phyloP scores from a whole-genome alignment of 2,797 vertebrate genomes.

The Rachycentron canadum region DNA sequence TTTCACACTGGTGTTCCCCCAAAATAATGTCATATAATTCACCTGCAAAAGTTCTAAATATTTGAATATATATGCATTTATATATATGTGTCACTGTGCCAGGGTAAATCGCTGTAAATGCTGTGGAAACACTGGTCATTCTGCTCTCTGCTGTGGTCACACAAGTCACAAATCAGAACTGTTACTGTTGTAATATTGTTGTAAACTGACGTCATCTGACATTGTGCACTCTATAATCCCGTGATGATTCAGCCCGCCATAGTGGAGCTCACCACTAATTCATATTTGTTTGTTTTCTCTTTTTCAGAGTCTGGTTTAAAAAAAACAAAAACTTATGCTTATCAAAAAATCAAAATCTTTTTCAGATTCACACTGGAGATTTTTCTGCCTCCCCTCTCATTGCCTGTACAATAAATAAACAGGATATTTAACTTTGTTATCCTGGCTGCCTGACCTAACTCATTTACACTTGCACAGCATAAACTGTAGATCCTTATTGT shows the following conservation, averaged over 20 bases:
- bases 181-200: background rate
- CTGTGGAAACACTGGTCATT: background rate
- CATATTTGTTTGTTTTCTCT: background rate
- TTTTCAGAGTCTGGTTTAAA: background rate
- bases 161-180: conserved; percentile 21
- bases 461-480: conserved; percentile 18
- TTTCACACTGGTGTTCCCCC: background rate
- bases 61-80: background rate
- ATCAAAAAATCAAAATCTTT: background rate
- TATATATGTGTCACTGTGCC: background rate
- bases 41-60: background rate
- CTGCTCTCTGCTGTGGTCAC: conserved; percentile 3
- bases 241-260: background rate
- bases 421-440: background rate
- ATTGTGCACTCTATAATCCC: background rate
- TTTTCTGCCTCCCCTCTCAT: background rate
- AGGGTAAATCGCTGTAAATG: background rate
- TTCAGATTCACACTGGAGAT: conserved; percentile 1
- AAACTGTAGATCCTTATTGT: conserved; percentile 42
- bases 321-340: too few species aligned
- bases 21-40: background rate
- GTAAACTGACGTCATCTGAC: background rate
- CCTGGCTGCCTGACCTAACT: conserved; percentile 4
- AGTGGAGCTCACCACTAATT: too few species aligned
- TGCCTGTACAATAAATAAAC: conserved; percentile 3